A percentile compares a stretch with the other conserved stretches of the same genome.
phyloP scores from a whole-genome alignment of 2,797 vertebrate species.

The Gymnocypris eckloni region DNA sequence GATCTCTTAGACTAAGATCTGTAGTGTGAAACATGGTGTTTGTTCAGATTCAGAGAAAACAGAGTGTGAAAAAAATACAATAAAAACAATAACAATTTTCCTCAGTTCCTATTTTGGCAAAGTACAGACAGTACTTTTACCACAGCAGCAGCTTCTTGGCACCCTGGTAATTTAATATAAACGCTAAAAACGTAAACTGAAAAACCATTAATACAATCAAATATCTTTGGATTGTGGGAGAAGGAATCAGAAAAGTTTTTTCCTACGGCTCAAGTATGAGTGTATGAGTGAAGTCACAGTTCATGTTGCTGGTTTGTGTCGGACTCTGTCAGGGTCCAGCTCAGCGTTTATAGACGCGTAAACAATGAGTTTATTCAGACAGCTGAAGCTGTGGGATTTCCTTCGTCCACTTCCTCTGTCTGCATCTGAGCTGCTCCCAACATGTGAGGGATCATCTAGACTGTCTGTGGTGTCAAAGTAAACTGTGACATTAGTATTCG shows the following conservation, averaged over 20 bases:
- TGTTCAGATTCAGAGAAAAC: not conserved
- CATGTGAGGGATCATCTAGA: slow-evolving; percentile 14
- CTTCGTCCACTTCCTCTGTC: slow-evolving; percentile 12
- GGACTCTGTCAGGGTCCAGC: not conserved
- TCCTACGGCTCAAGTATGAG: not conserved
- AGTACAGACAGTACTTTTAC: not conserved
- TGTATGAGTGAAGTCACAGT: not conserved
- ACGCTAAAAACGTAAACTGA: not conserved
- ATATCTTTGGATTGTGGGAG: not conserved
- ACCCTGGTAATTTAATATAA: not conserved
- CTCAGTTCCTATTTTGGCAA: not conserved
- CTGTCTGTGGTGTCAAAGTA: not conserved
- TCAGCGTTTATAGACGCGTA: slow-evolving; percentile 35
- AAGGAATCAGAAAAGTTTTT: not conserved
- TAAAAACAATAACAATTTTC: too few relatives aligned
- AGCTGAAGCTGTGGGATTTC: slow-evolving; percentile 36
- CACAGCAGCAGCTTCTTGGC: slow-evolving; percentile 2
- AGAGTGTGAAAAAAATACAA: not conserved
- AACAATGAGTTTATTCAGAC: slow-evolving; percentile 54
- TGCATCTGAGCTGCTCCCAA: slow-evolving; percentile 2
- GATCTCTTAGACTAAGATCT: not conserved
- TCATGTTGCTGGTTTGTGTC: slow-evolving; percentile 1
- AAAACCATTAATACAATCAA: too few relatives aligned
- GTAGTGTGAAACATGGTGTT: not conserved
- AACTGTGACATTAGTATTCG: not conserved